Base-by-base conservation (phyloP, 2,888 invertebrate species). In the Cactoblastis cactorum region DNA sequence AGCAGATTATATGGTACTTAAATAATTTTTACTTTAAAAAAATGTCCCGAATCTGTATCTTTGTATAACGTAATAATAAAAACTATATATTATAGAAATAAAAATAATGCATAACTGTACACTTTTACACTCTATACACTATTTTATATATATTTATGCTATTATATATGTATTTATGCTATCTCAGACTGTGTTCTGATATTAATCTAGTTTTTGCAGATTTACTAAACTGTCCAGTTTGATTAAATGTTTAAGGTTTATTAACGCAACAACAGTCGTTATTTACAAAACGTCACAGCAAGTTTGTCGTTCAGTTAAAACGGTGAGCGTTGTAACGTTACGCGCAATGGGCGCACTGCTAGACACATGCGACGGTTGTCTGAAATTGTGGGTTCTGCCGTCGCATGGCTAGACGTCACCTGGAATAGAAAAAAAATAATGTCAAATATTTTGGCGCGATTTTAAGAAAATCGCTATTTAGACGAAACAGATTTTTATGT, bases 341-440 rank as follows among this genome's bases (percentile, higher is more conserved):
- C 48, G 53, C 45, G 14, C 54, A 24, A 39, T 45, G 50, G 49
- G 52, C 47, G 49, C 47, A 55, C 61, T 51, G 56, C 61, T 83
- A 87, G 49, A 86, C 80, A 55, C 88, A 87, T 59, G 83, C 88
- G 84, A 88, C 87, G 80, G 87, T 82, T 18, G 83, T 69, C 53
- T 87, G 83, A 57, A 86, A 83, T 60, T 83, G 84, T 2, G 88
- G 77, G 53, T 80, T 80, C 61, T 82, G 83, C 79, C 88, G 87
- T 56, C 87, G 85, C 83, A 84, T 72, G 35, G 77, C 71, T 67
- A 66, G 76, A 60, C 86, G 88, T 89, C 88, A 88, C 83, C 88
- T 88, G 74, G 8, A 69, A 76, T 48, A 37, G 50, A 15, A 17
- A 41, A n/a, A 2, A 12, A 22, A 3, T 15, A 6, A 4, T 4